Base-by-base conservation (phyloP, 2,113 vertebrate species). In the Tragulus kanchil region DNA sequence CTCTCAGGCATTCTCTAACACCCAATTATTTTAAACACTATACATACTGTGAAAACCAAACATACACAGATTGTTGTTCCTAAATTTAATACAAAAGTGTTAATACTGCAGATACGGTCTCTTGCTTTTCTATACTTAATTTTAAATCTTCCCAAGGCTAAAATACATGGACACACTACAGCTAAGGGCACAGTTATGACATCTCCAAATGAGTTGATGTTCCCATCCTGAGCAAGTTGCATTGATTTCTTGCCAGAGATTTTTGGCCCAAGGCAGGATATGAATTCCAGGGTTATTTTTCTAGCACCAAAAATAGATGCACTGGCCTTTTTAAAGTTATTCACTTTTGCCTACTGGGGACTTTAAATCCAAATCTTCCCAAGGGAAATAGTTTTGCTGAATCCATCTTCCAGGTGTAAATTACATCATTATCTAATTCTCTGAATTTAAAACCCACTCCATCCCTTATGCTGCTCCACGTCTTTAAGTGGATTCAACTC, bases 201-300 rank as follows among this genome's bases (percentile, higher is more conserved):
- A 85, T 89, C 90, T 92, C 78, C 85, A 67, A 92, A 54, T 92
- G 62, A 90, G 36, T 83, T 65, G 17, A 92, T 50, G 21, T 59
- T 90, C 50, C 45, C 61, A 45, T 77, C n/a, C 28, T 48, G 90
- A 90, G 59, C 23, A 92, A 96, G 48, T 85, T 83, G 12, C 11
- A 25, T 11, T 88, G 90, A 92, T 90, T 95, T 95, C 93, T 94
- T 94, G 94, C 90, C 95, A 97, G 61, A 92, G 36, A 92, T 52
- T 92, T n/a, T 92, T 96, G 64, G 71, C 90, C 56, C 25, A 69
- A 94, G 83, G 88, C 61, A 94, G 82, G 15, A 90, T 62, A 31
- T 82, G 50, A 96, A 97, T 94, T 94, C 82, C 89, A 95, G 56
- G 25, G 36, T 96, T 81, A 92, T 89, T 97, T 96, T 94, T 93